phyloP scores from a whole-genome alignment of 2,888 invertebrate genomes.

The Tridacna gigas region DNA sequence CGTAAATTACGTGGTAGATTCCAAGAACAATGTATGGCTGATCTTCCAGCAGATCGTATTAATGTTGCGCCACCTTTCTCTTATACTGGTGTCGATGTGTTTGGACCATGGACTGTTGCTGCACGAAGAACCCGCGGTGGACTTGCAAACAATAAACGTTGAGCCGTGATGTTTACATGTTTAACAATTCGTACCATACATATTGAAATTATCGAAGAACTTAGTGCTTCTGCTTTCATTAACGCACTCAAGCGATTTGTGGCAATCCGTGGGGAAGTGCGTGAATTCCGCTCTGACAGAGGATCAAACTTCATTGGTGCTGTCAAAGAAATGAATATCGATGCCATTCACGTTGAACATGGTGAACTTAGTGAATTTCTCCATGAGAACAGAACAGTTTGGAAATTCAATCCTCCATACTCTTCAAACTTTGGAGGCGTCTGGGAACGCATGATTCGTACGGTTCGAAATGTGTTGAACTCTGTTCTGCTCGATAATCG shows the following conservation, averaged over 20 bases:
- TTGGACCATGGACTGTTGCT: conserved; percentile 55
- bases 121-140: conserved; percentile 50
- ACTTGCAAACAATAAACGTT: no score
- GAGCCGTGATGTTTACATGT: conserved; percentile 59
- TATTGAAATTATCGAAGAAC: conserved; percentile 57
- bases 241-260: no score
- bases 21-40: conserved; percentile 46
- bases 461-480: conserved; percentile 24
- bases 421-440: conserved; percentile 55
- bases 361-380: conserved; percentile 2
- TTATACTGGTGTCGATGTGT: conserved; percentile 55
- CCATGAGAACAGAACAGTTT: background rate
- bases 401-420: conserved; percentile 57
- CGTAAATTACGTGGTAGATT: conserved; percentile 36
- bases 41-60: conserved; percentile 52
- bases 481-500: background rate
- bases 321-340: conserved; percentile 11
- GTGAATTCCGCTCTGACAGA: conserved; percentile 23
- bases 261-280: no score
- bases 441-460: conserved; percentile 51
- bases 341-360: conserved; percentile 37
- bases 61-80: conserved; percentile 51
- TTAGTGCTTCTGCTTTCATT: background rate
- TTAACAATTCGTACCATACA: conserved; percentile 51
- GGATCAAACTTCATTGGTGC: conserved; percentile 56